Conservation (phyloP, 2,113 vertebrate species). For the Condylura cristata region DNA sequence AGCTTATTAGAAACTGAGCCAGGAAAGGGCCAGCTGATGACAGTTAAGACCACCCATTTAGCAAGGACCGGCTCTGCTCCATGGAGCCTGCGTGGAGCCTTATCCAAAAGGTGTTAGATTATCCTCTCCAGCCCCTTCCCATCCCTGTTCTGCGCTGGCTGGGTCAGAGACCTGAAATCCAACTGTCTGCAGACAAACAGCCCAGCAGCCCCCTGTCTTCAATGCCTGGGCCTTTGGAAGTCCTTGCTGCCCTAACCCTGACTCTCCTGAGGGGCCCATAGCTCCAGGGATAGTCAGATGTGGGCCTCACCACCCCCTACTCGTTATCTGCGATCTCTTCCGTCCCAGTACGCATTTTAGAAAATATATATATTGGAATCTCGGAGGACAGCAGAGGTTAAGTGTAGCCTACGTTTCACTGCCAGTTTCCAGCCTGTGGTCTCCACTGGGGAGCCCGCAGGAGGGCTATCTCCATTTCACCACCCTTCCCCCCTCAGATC, state of each 20-base stretch:
- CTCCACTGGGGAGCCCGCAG: neutral
- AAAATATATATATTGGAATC: neutral
- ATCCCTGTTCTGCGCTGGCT: neutral
- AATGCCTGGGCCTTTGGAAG: neutral
- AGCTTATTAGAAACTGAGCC: neutral
- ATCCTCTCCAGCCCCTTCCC: neutral
- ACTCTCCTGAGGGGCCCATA: neutral
- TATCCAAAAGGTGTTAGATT: neutral
- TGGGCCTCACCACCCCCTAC: neutral
- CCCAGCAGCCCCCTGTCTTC: neutral
- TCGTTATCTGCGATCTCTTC: neutral
- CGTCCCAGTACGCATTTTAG: neutral
- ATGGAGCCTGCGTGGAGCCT: too few species aligned
- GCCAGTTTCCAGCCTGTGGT: neutral
- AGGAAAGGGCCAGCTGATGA: neutral
- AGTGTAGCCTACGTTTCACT: neutral
- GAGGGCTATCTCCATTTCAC: neutral
- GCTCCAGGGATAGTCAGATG: neutral
- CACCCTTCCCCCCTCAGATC: neutral
- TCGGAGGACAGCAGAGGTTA: neutral
- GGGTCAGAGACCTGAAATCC: neutral
- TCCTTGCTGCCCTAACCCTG: neutral
- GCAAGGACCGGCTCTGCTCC: neutral
- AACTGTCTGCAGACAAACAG: fast-evolving
- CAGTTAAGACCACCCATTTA: fast-evolving